Percentiles rank a stretch among this genome's conserved stretches.
Conservation (phyloP, 2,888 invertebrate species). For the Lasius platythorax region DNA sequence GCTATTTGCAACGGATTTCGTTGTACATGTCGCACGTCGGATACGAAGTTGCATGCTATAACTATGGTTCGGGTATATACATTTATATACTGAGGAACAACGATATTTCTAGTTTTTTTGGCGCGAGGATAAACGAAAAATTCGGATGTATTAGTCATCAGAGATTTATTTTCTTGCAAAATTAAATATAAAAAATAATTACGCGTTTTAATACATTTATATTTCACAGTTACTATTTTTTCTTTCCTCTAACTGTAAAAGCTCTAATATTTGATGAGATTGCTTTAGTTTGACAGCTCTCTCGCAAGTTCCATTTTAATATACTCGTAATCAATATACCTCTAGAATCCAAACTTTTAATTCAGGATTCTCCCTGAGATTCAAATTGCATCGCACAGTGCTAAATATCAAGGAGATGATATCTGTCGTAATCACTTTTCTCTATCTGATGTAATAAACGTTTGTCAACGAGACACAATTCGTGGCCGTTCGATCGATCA, state of each 20-base stretch:
- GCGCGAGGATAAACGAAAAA: not conserved
- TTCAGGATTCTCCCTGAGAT: not conserved
- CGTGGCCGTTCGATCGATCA: conserved; percentile 59
- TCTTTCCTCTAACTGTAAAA: not conserved
- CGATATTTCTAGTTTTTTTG: not conserved
- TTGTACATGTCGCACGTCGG: conserved; percentile 42
- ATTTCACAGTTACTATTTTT: not conserved
- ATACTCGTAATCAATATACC: not conserved
- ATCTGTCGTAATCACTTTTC: conserved; percentile 31
- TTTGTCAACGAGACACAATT: conserved; percentile 49
- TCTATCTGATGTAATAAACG: conserved; percentile 40
- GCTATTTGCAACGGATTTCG: conserved; percentile 58
- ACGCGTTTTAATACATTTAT: not conserved
- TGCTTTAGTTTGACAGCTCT: not conserved
- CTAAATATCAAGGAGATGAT: not conserved
- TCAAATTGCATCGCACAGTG: not conserved
- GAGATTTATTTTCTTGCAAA: not conserved
- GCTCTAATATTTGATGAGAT: not conserved
- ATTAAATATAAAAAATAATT: not conserved
- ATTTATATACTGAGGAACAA: not conserved
- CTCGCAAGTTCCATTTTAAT: not conserved
- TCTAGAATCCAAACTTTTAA: not conserved
- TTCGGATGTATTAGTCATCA: not conserved
- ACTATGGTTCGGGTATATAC: conserved; percentile 37
- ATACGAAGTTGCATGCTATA: conserved; percentile 52